Conservation (phyloP, 2,113 vertebrate genomes). For the Scolopax mira region DNA sequence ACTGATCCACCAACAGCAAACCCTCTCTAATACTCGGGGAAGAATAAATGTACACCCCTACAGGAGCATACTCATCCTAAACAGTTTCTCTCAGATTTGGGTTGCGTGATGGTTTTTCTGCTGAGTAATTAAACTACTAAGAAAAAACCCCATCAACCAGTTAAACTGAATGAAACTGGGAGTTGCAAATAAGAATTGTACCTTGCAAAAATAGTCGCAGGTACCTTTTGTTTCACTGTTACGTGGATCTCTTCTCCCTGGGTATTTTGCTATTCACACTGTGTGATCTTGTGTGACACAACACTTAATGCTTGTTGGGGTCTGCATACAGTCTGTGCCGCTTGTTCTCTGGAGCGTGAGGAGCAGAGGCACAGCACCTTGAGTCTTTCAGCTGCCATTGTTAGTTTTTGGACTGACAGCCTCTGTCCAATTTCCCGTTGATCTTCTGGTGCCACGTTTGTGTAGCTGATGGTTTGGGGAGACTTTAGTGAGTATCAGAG, state of each 20-base stretch:
- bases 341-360: neutral
- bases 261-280: neutral
- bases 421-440: neutral
- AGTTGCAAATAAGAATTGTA: neutral
- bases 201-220: neutral
- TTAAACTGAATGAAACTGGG: neutral
- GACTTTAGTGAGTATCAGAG: neutral
- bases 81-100: neutral
- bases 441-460: neutral
- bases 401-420: neutral
- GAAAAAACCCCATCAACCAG: neutral
- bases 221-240: neutral
- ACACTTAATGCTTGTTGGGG: neutral
- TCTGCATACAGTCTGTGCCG: rapidly evolving
- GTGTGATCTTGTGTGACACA: neutral
- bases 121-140: neutral
- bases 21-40: neutral
- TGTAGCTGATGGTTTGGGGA: neutral
- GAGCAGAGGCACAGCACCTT: neutral
- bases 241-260: neutral
- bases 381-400: rapidly evolving
- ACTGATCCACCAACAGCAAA: conserved; percentile 2
- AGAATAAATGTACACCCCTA: neutral
- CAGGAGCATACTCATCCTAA: neutral
- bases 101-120: neutral